Evolutionary conservation across 2,797 vertebrate genomes (phyloP), one percentile per base, ranked within the genome.

Genomic region (Parotocinclus haroldoi): DNA sequence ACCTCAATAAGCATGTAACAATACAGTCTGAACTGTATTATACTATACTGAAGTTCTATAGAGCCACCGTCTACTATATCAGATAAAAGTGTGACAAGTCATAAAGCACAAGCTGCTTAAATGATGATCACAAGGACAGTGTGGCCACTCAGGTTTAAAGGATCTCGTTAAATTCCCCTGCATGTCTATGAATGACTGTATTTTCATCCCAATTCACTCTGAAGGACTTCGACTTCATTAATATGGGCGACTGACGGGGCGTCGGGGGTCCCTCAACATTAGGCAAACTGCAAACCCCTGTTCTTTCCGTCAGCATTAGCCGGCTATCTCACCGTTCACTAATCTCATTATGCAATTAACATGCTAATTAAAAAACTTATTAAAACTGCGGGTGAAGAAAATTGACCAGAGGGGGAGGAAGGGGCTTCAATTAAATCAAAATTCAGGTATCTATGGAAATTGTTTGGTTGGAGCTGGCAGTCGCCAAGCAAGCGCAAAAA

Each of bases 301-400:
- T 48, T 59, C 59, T 68, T 81, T 76, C 81, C 74, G 78, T 79
- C 68, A 76, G 80, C 80, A 82, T 70, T 78, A 82, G 77, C 81
- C 77, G 71, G 78, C 83, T 79, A 84, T 83, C 84, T 79, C 73
- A 74, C 80, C 76, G 82, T 84, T 84, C 46, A 66, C 85, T 87
- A 86, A 86, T 89, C 83, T 81, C 81, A 78, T 89, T 87, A 86
- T 84, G 84, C 89, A 91, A 91, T 89, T 91, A 91, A 84, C 87
- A 88, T 87, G 84, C 86, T 87, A 89, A 90, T 91, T 90, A 90
- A 88, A 90, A 91, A 88, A 84, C 87, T 87, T 82, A 90, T 90
- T 91, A 90, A 89, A 90, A 84, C 79, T 77, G 50, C 78, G 80
- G 80, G 84, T 79, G 63, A 72, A 79, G 80, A 81, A 83, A 72